These are phyloP conservation scores for Harpagoxenus sublaevis DNA, from an alignment of 2,888 invertebrate genomes.

Conservation along the genomic window DNA sequence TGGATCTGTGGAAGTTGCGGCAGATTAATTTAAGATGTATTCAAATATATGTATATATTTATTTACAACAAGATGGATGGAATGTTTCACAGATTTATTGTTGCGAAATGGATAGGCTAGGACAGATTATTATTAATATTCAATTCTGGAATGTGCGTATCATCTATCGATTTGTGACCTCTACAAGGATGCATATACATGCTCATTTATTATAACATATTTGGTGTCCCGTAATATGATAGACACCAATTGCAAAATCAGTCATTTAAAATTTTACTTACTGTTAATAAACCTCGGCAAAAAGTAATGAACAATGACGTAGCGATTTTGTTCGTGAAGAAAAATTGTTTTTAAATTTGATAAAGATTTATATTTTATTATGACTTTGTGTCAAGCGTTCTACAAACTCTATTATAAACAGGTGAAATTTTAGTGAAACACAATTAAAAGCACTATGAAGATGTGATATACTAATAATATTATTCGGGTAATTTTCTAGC, in stretches of 20 bases:
- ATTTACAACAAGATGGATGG: not conserved
- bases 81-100: not conserved
- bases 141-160: not conserved
- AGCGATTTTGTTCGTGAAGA: not conserved
- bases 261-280: not conserved
- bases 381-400: not conserved
- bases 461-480: not conserved
- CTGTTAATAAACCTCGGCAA: not conserved
- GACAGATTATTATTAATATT: slow-evolving; percentile 4
- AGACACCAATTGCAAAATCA: not conserved
- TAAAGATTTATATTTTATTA: not conserved
- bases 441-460: not conserved
- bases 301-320: not conserved
- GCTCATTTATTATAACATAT: not conserved
- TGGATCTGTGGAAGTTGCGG: not conserved
- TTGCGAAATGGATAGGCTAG: not conserved
- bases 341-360: not conserved
- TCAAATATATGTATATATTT: not conserved
- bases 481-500: not conserved
- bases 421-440: not conserved
- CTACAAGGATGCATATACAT: not conserved
- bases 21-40: slow-evolving; percentile 7
- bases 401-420: not conserved
- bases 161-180: not conserved
- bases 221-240: not conserved